Evolutionary conservation across 2,888 invertebrate species (phyloP), one percentile per base, ranked within the genome.

Genomic region (Ptilodon capucinus): DNA sequence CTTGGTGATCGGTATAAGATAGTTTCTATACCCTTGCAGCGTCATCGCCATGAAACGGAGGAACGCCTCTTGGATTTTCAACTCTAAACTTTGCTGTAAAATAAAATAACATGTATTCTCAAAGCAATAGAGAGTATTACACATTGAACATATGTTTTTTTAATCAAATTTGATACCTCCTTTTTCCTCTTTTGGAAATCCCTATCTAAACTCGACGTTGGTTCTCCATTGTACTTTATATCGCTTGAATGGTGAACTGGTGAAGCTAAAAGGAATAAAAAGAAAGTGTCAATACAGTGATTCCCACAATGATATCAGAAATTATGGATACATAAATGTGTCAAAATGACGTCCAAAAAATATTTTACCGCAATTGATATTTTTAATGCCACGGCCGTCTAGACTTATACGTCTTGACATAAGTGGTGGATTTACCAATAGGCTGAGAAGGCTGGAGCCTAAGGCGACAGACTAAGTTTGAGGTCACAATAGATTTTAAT

Each of bases 61-160:
- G 83, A 99, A 99, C 4, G 98, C 97, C 83, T 99, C 99, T 88
- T 99, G 99, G 56, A 99, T 99, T 83, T 97, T 96, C 64, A 97
- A 91, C 79, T 99, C 99, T 72, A 98, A 90, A 14, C 94, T 93
- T 92, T 97, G 95, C 94, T 97, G 76, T 5, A 89, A 39, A 13
- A 17, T 17, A 17, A 36, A 17, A 36, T 36, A 11, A 3, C 8
- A 25, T 25, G 9, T 25, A 9, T 9, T 2, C 9, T 11, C 11
- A 2, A 9, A 9, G 25, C 0, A 25, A 28, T 32, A 14, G 14
- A 32, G 14, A 14, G 14, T 32, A 32, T 14, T 30, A n/a, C n/a
- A 30, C 7, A 30, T 30, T 30, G 8, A 8, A 23, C 6, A n/a
- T n/a, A n/a, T n/a, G n/a, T n/a, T n/a, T n/a, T n/a, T n/a, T n/a